Base-by-base conservation (phyloP, 1,140 invertebrate species). In the Agrypnia vestita region DNA sequence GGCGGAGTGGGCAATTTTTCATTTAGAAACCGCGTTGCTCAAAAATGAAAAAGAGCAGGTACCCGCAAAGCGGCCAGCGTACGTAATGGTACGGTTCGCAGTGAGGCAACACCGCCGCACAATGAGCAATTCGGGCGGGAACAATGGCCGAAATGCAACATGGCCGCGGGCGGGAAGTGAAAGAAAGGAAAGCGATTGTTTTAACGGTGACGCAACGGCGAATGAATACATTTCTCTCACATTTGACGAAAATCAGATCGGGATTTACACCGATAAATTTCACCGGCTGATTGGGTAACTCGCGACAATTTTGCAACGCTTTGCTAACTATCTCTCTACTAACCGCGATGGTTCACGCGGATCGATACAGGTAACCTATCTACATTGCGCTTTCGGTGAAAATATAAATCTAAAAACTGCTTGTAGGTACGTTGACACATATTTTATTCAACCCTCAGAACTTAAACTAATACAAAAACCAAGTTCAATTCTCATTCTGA, bases 181-280 rank as follows among this genome's bases (percentile, higher is more conserved):
- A 78, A 78, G 75, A 81, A 81, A 74, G 80, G 76, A 81, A 81
- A 78, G 80, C 80, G 80, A 76, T 75, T 76, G 73, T 80, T 55
- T 80, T 75, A 64, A 19, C 19, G 73, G 64, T 80, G 79, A 80
- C 17, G 79, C 74, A 80, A 80, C 46, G 43, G 71, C 53, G 21
- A 17, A n/a, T 8, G 62, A 43, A 59, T 76, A 75, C 51, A 67
- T 49, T 17, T 21, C 51, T 80, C 76, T 80, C 79, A 75, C 64
- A 76, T 76, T 80, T 80, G 79, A 80, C 73, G 59, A 76, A 76
- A 75, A 56, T 62, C 73, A 62, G 76, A 76, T 74, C 74, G 64
- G 72, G 76, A 59, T 71, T 49, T 25, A 51, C 15, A 51, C 10
- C 9, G 44, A 71, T 71, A 49, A 71, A 71, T 71, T 71, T 71